Evolutionary conservation across 1,140 invertebrate genomes (phyloP).

Genomic region (honey bee (Apis mellifera)): Amel_HAv3.1 CM009944.2:5319501-5320000

Average conservation of each 20-base stretch:
- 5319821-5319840: no score
- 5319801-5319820: background rate
- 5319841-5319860: no score
- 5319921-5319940: no score
- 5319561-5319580: constrained; percentile 42
- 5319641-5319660: constrained; percentile 7
- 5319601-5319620: background rate
- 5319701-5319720: background rate
- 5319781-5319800: background rate
- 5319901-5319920: no score
- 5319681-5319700: background rate
- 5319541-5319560: constrained; percentile 22
- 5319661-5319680: constrained; percentile 13
- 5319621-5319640: constrained; percentile 16
- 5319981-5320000: no score
- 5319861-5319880: no score
- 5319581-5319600: constrained; percentile 11
- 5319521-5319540: constrained; percentile 29
- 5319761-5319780: background rate
- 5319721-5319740: background rate
- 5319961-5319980: no score
- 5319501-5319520: background rate
- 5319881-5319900: no score
- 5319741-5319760: background rate
- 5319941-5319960: no score